Percentiles rank a stretch among this genome's conserved stretches.
phyloP scores from a whole-genome alignment of 2,797 vertebrate genomes.

The Esox masquinongy region DNA sequence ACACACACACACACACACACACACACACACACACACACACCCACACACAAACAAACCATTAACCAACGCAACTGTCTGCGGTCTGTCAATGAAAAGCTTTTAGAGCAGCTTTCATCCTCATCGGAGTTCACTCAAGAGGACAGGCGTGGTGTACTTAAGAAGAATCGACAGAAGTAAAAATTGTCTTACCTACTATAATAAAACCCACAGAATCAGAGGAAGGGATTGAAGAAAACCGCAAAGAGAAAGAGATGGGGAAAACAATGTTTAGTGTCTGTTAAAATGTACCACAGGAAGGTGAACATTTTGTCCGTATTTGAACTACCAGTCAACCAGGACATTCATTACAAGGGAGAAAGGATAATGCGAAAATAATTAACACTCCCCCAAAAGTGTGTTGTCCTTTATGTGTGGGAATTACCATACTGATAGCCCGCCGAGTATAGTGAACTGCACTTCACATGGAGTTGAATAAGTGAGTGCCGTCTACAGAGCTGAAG shows the following conservation, averaged over 20 bases:
- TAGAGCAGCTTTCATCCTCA: not conserved
- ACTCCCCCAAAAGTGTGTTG: not conserved
- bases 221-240: not conserved
- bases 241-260: not conserved
- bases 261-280: not conserved
- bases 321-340: not conserved
- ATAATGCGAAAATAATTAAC: not conserved
- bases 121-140: not conserved
- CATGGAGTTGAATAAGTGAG: too few species aligned
- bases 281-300: not conserved
- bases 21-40: conserved; percentile 1
- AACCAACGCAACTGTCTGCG: not conserved
- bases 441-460: too few species aligned
- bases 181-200: not conserved
- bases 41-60: conserved; percentile 2
- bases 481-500: too few species aligned
- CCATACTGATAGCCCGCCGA: not conserved
- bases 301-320: not conserved
- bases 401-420: not conserved
- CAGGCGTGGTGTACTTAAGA: not conserved
- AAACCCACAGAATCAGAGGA: not conserved
- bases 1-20: not conserved
- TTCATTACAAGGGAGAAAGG: not conserved
- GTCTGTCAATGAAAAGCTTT: not conserved
- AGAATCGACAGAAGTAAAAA: not conserved